Evolutionary conservation across 2,797 vertebrate genomes (phyloP).

Genomic region (Parauchenoglanis ngamensis): DNA sequence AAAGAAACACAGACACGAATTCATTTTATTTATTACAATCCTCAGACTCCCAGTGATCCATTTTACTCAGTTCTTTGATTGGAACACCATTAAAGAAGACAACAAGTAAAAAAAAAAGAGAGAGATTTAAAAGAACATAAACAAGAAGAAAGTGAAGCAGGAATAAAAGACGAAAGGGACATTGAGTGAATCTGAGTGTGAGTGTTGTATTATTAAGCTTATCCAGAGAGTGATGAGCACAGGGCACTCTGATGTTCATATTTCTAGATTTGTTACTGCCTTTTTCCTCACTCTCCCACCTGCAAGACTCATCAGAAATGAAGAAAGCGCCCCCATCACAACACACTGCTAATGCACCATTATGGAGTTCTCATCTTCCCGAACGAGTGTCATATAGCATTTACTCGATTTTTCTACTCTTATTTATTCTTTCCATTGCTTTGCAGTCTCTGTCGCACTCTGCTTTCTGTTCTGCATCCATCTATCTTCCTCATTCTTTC

Average conservation of each 20-base stretch:
- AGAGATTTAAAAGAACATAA: neutral
- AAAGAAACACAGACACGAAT: neutral
- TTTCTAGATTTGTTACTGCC: neutral
- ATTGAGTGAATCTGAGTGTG: neutral
- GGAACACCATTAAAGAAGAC: neutral
- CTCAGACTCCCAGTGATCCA: neutral
- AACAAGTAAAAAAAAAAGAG: neutral
- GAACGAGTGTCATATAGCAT: slow-evolving; percentile 12
- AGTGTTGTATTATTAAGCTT: slow-evolving; percentile 23
- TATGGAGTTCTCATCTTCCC: slow-evolving; percentile 8
- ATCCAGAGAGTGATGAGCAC: slow-evolving; percentile 1
- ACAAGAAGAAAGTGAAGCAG: neutral
- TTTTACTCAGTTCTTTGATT: neutral
- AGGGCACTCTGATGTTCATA: neutral
- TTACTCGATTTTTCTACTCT: slow-evolving; percentile 26
- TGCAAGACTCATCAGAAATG: slow-evolving; percentile 42
- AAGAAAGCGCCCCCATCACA: slow-evolving; percentile 41
- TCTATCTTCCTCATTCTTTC: neutral
- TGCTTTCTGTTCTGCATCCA: neutral
- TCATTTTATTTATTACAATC: neutral
- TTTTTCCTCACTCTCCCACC: slow-evolving; percentile 8
- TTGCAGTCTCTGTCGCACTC: neutral
- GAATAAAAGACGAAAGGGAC: neutral
- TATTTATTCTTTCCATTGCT: slow-evolving; percentile 6
- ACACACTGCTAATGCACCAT: slow-evolving; percentile 50